Base-by-base conservation (phyloP, 2,888 invertebrate genomes). In the Chromoteleia sp. region DNA sequence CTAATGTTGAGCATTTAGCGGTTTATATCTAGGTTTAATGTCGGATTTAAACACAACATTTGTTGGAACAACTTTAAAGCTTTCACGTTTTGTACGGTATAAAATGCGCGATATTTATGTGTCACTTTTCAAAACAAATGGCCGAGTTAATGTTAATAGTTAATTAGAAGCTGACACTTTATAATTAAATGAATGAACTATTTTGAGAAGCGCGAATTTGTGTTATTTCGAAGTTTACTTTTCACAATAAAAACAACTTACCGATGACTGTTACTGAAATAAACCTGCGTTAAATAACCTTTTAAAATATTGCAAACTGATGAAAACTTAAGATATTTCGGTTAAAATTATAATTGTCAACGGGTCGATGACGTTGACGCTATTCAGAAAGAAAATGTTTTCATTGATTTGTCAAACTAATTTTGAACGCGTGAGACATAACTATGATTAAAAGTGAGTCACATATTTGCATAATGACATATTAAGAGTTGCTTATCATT, bases 271-370 rank as follows among this genome's bases (percentile, higher is more conserved):
- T 19, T 50, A 56, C 33, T 15, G 36, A 56, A 56, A 56, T 36
- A 33, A 33, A 33, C 17, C 17, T 17, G 17, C 12, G 36, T 10
- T 17, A 41, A 41, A 14, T 41, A 6, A 41, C 4, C 14, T 14
- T 14, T 4, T 41, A 2, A 14, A 36, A 10, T 7, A 8, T 12
- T 41, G 0, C 25, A 14, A 14, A 14, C 39, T 41, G 14, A 41
- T 41, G 17, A 56, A 56, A 56, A 17, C 33, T 8, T 12, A 12
- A 25, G 50, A 12, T 29, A 12, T 33, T 54, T 54, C 15, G 10
- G 54, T 54, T 33, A 54, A 33, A 54, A 54, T 33, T 50, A 50
- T 50, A n/a, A 50, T 50, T 50, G 14, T 50, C 50, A 21, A n/a
- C 50, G 50, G 29, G 39, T 50, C 50, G 29, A 50, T 50, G 50